Conservation (phyloP, 2,888 invertebrate genomes). For the Phrixothrix hirtus region DNA sequence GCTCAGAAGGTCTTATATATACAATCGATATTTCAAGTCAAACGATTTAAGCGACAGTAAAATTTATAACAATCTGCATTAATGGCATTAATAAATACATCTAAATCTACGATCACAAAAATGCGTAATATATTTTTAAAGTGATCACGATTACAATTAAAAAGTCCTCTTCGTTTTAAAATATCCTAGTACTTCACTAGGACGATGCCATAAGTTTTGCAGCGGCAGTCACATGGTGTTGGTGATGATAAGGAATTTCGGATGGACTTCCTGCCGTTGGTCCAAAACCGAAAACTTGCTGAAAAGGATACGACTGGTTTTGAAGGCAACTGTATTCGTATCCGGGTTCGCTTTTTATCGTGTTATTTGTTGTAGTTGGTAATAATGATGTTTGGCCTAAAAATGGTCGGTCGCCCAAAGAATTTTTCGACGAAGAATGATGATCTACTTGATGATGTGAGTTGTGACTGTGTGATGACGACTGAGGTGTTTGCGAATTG, state of each 20-base stretch:
- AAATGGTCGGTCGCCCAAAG: conserved; percentile 55
- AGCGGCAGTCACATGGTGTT: conserved; percentile 82
- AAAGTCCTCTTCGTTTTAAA: conserved; percentile 7
- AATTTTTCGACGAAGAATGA: conserved; percentile 19
- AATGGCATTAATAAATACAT: conserved; percentile 33
- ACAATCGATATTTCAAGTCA: neutral
- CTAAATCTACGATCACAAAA: conserved; percentile 36
- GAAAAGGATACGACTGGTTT: conserved; percentile 57
- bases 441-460: conserved; percentile 27
- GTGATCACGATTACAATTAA: conserved; percentile 30
- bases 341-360: conserved; percentile 56
- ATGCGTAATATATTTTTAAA: conserved; percentile 21
- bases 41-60: conserved; percentile 8
- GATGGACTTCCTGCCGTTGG: conserved; percentile 50
- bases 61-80: conserved; percentile 10
- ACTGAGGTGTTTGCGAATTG: conserved; percentile 31
- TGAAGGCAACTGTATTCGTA: conserved; percentile 56
- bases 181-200: conserved; percentile 56
- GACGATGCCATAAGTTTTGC: conserved; percentile 84
- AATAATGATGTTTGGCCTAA: conserved; percentile 64
- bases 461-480: conserved; percentile 25
- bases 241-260: conserved; percentile 79
- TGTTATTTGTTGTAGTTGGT: conserved; percentile 53
- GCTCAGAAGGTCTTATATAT: too few species aligned
- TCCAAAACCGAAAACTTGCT: conserved; percentile 63